Conservation (phyloP, 2,888 invertebrate genomes). For the Steinernema scapterisci region DNA sequence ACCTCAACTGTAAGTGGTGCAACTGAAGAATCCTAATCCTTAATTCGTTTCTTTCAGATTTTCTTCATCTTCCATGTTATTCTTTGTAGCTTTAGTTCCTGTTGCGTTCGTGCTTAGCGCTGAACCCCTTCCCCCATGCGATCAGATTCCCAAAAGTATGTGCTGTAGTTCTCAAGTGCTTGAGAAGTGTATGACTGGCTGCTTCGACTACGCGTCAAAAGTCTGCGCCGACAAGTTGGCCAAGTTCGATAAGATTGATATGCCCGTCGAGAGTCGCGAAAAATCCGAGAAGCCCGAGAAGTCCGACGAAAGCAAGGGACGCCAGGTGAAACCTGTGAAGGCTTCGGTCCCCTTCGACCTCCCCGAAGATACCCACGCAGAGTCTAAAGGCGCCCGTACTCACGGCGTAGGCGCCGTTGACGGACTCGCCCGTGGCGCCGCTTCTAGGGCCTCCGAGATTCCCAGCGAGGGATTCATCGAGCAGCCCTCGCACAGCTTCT, state of each 20-base stretch:
- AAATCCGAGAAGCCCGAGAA: background rate
- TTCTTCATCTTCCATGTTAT: slow-evolving; percentile 13
- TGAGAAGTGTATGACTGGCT: slow-evolving; percentile 64
- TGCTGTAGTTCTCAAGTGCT: slow-evolving; percentile 65
- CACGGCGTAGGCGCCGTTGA: slow-evolving; percentile 47
- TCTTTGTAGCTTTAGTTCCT: slow-evolving; percentile 16
- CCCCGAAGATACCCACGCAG: slow-evolving; percentile 7
- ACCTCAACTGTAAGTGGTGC: slow-evolving; percentile 4
- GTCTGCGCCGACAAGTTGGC: slow-evolving; percentile 63
- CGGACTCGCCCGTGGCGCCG: slow-evolving; percentile 31
- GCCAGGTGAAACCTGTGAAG: slow-evolving; percentile 21
- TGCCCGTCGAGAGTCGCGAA: background rate
- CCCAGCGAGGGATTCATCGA: slow-evolving; percentile 41
- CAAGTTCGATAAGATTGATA: slow-evolving; percentile 54
- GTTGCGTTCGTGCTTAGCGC: slow-evolving; percentile 35
- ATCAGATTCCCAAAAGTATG: slow-evolving; percentile 61
- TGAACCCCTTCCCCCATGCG: slow-evolving; percentile 56
- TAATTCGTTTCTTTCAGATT: slow-evolving; percentile 32
- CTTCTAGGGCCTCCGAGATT: slow-evolving; percentile 26
- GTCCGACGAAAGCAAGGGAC: background rate
- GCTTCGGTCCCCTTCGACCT: background rate
- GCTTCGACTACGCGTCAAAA: slow-evolving; percentile 60
- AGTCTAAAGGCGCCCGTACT: slow-evolving; percentile 30
- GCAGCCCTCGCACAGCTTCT: slow-evolving; percentile 1
- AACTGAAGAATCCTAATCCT: background rate